Percentiles rank a stretch among this genome's conserved stretches.
These are phyloP conservation scores for Apodemus speciosus DNA, from an alignment of 2,113 vertebrate genomes.

Conservation along the genomic window DNA sequence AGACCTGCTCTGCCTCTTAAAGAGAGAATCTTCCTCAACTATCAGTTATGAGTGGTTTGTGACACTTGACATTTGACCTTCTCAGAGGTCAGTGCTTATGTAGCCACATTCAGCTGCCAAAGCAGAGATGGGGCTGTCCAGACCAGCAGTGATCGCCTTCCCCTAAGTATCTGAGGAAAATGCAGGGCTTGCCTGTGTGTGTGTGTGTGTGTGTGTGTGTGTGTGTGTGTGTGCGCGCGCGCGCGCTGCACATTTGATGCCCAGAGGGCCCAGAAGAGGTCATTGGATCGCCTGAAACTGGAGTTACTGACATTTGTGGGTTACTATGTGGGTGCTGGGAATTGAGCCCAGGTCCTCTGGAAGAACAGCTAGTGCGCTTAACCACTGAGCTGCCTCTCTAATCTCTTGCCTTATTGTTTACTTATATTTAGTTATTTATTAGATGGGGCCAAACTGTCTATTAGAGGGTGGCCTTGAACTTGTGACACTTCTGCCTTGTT, in stretches of 20 bases:
- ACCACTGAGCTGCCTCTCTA: not conserved
- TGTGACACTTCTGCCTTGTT: not conserved
- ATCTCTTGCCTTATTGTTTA: not conserved
- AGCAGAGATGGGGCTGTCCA: accelerated
- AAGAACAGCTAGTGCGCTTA: not conserved
- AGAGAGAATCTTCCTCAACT: not conserved
- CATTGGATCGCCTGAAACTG: not conserved
- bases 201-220: not conserved
- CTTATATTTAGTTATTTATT: not conserved
- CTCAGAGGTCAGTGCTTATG: too few relatives aligned
- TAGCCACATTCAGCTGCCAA: not conserved
- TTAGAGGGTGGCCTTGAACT: not conserved
- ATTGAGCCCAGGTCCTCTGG: not conserved
- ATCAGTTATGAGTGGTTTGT: too few relatives aligned
- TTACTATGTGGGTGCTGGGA: not conserved
- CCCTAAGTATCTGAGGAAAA: not conserved
- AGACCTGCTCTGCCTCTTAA: not conserved
- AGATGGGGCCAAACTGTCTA: not conserved
- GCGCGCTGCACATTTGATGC: not conserved
- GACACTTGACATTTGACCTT: not conserved
- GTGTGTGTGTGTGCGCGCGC: too few relatives aligned
- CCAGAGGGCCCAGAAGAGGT: not conserved
- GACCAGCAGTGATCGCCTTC: not conserved
- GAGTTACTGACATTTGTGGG: not conserved
- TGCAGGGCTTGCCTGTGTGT: not conserved